phyloP scores from a whole-genome alignment of 2,888 invertebrate genomes.

The Coleophora flavipennella region DNA sequence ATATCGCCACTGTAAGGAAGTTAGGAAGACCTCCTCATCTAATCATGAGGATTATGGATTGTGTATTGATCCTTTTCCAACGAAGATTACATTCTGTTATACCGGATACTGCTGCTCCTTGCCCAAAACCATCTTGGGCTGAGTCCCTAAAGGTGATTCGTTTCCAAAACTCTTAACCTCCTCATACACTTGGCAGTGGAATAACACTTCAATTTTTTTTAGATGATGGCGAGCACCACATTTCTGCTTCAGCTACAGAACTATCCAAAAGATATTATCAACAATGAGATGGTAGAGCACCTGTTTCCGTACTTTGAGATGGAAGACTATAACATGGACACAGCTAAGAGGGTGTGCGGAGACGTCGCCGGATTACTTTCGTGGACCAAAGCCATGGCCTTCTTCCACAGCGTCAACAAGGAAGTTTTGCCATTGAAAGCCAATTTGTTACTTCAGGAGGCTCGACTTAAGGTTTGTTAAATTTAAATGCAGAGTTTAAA shows the following conservation, averaged over 20 bases:
- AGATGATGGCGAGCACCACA: slow-evolving; percentile 97
- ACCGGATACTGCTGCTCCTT: slow-evolving; percentile 84
- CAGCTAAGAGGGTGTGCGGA: slow-evolving; percentile 94
- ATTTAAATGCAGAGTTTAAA: not conserved
- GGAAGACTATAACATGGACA: slow-evolving; percentile 98
- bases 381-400: slow-evolving; percentile 97
- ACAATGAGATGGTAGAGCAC: slow-evolving; percentile 97
- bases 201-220: slow-evolving; percentile 12
- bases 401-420: slow-evolving; percentile 96
- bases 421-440: slow-evolving; percentile 96
- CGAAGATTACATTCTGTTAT: slow-evolving; percentile 87
- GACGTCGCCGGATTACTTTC: slow-evolving; percentile 96
- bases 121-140: slow-evolving; percentile 96
- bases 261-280: slow-evolving; percentile 96
- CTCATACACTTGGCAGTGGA: too few relatives aligned
- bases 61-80: slow-evolving; percentile 93
- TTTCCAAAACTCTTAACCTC: too few relatives aligned
- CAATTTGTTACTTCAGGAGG: slow-evolving; percentile 92
- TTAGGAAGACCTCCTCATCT: slow-evolving; percentile 95
- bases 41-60: slow-evolving; percentile 99
- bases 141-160: slow-evolving; percentile 87
- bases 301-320: slow-evolving; percentile 92
- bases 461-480: slow-evolving; percentile 78
- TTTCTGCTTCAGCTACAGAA: slow-evolving; percentile 93
- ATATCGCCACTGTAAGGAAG: slow-evolving; percentile 95